phyloP scores from a whole-genome alignment of 2,797 vertebrate genomes.

The Melanogrammus aeglefinus region DNA sequence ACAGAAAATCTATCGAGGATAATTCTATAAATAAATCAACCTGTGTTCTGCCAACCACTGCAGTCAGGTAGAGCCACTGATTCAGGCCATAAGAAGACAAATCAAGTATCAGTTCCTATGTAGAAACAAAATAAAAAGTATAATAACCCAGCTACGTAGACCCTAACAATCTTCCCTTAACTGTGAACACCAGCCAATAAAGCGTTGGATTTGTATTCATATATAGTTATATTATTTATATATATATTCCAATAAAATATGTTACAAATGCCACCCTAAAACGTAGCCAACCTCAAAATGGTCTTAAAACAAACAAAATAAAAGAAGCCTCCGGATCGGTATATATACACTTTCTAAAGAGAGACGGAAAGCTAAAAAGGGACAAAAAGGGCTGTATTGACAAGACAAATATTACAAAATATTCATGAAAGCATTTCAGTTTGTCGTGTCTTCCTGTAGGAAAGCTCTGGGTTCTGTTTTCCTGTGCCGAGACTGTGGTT shows the following conservation, averaged over 20 bases:
- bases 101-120: conserved; percentile 30
- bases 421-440: conserved; percentile 93
- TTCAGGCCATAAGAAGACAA: neutral
- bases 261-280: conserved; percentile 92
- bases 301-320: conserved; percentile 66
- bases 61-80: neutral
- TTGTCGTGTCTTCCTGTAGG: conserved; percentile 32
- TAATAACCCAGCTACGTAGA: conserved; percentile 34
- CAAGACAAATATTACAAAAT: conserved; percentile 99
- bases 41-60: conserved; percentile 40
- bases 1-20: conserved; percentile 29
- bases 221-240: conserved; percentile 60
- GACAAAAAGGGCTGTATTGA: conserved; percentile 79
- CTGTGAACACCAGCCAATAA: conserved; percentile 52
- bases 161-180: conserved; percentile 26
- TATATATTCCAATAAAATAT: conserved; percentile 81
- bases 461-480: conserved; percentile 6
- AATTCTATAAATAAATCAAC: conserved; percentile 23
- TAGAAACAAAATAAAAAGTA: conserved; percentile 15
- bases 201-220: conserved; percentile 63
- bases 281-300: conserved; percentile 86
- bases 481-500: conserved; percentile 51
- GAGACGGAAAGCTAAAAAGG: conserved; percentile 34
- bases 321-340: conserved; percentile 80
- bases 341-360: conserved; percentile 67